Percentiles rank a stretch among this genome's conserved stretches.
phyloP scores from a whole-genome alignment of 2,797 vertebrate genomes.

The Pseudochirops cupreus region DNA sequence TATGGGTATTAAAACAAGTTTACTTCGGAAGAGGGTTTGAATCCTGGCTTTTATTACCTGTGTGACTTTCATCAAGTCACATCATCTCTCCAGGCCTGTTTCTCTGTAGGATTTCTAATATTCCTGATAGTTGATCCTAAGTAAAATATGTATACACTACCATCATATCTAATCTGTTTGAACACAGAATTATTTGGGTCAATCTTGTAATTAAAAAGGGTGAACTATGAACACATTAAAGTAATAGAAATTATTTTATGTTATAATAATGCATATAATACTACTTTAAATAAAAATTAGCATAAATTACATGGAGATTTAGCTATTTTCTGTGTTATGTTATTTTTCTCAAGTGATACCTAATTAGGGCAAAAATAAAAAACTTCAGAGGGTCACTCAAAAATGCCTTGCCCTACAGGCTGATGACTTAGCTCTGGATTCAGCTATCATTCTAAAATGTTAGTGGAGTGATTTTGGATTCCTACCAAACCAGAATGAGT shows the following conservation, averaged over 20 bases:
- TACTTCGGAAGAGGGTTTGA: not conserved
- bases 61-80: not conserved
- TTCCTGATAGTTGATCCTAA: not conserved
- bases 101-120: not conserved
- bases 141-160: not conserved
- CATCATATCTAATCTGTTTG: not conserved
- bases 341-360: not conserved
- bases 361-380: slow-evolving; percentile 1
- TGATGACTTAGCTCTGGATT: slow-evolving; percentile 6
- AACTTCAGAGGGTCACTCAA: slow-evolving; percentile 19
- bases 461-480: slow-evolving; percentile 12
- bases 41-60: not conserved
- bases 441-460: slow-evolving; percentile 20
- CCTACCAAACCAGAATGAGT: slow-evolving; percentile 20
- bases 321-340: not conserved
- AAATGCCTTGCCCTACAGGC: not conserved
- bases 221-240: not conserved
- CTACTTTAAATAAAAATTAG: slow-evolving; percentile 4
- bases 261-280: not conserved
- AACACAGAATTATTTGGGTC: not conserved
- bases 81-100: not conserved
- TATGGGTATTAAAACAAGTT: not conserved
- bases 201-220: not conserved
- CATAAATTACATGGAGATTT: not conserved
- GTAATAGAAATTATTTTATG: not conserved